Evolutionary conservation across 1,140 invertebrate genomes (phyloP), one percentile per base, ranked within the genome.

Genomic region (Tetragonula clypearis): DNA sequence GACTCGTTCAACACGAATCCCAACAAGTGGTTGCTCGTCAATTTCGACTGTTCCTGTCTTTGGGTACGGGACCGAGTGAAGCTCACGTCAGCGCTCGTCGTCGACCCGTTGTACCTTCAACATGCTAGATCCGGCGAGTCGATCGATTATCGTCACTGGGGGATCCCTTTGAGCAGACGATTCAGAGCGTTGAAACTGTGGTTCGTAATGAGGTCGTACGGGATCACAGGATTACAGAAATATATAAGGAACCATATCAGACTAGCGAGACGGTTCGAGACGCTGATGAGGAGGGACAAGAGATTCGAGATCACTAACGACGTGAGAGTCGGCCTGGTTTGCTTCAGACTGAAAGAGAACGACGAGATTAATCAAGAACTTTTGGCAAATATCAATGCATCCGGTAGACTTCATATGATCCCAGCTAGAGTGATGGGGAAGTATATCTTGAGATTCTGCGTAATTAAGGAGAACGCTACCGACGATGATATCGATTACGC

Each of bases 1-100:
- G 97, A 98, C 91, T 98, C 98, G 0, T 98, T 99, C 92, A 99
- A 99, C 91, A 98, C 97, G 1, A 99, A 99, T 94, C 97, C 98
- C 0, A 99, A 99, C 93, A 99, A 99, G 94, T 98, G 98, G 97
- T 95, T 99, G 90, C 94, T 99, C 30, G 97, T 98, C 0, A 98
- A 98, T 92, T 98, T 98, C 90, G 98, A 99, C 92, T 98, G 98
- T 90, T 98, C 98, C 0, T 97, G 97, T 68, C 95, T 99, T 91
- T 99, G 98, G 98, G 98, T 99, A 1, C 96, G 96, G 82, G 98
- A 99, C 93, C 95, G 98, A 82, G 97, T 98, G 85, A 97, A 98
- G 87, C 95, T 99, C 69, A 99, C 99, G 6, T 97, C 98, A 79
- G 99, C 99, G 0, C 95, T 99, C 82, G 98, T 99, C 15, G 99